Evolutionary conservation across 2,113 vertebrate species (phyloP).

Genomic region (Tauraco erythrolophus): DNA sequence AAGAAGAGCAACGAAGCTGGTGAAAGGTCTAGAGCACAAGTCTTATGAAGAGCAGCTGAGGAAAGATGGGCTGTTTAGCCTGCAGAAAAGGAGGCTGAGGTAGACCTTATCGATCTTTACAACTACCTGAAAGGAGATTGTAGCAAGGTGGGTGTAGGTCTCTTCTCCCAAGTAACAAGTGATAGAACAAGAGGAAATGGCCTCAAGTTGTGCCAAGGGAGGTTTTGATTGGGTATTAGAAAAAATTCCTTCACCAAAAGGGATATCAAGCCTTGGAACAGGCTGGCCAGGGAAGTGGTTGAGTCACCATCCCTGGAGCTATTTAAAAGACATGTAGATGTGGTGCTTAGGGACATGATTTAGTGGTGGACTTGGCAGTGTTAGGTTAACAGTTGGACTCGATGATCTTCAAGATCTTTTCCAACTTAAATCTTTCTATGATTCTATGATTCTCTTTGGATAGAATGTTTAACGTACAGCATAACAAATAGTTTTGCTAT

Average conservation of each 20-base stretch:
- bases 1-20: background rate
- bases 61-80: background rate
- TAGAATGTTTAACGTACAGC: background rate
- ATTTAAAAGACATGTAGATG: accelerated
- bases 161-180: background rate
- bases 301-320: accelerated
- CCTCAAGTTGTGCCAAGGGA: accelerated
- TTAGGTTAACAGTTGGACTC: background rate
- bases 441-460: background rate
- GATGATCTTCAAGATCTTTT: accelerated
- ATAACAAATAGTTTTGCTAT: background rate
- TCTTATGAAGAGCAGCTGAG: accelerated
- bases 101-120: accelerated
- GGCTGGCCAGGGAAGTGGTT: background rate
- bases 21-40: background rate
- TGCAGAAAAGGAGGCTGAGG: background rate
- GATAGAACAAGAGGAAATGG: accelerated
- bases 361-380: background rate
- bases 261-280: accelerated
- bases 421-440: background rate
- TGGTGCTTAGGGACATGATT: background rate
- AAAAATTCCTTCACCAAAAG: accelerated
- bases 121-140: background rate
- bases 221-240: background rate
- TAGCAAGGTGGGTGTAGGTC: accelerated